phyloP scores from a whole-genome alignment of 2,888 invertebrate genomes.

The Stramonita haemastoma region DNA sequence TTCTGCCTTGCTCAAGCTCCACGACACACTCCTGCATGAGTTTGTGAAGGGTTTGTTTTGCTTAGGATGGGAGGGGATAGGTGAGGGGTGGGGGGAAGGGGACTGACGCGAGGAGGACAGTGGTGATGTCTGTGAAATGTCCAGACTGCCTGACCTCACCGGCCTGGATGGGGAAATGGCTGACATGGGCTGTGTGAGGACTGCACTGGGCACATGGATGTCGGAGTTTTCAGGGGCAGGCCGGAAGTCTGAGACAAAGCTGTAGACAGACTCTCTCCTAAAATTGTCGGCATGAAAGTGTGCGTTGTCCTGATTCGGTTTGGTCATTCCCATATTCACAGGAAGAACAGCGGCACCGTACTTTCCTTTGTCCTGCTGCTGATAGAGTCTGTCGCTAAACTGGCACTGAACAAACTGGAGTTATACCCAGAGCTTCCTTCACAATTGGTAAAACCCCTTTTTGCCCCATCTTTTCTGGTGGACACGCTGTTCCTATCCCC shows the following conservation, averaged over 20 bases:
- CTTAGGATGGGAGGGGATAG: constrained; percentile 32
- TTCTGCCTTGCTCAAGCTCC: constrained; percentile 5
- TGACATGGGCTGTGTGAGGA: not conserved
- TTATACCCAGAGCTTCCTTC: not conserved
- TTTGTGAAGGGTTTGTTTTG: not conserved
- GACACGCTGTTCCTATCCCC: no score
- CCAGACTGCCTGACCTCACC: not conserved
- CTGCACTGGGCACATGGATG: not conserved
- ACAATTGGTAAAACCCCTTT: not conserved
- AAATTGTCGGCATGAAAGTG: not conserved
- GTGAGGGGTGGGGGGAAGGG: not conserved
- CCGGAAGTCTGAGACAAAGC: not conserved
- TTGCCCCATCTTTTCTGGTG: not conserved
- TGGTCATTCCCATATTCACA: not conserved
- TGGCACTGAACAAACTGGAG: not conserved
- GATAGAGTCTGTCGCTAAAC: not conserved
- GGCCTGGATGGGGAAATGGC: not conserved
- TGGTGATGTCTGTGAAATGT: not conserved
- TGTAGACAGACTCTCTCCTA: not conserved
- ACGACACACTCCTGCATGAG: constrained; percentile 27
- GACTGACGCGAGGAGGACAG: not conserved
- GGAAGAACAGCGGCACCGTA: not conserved
- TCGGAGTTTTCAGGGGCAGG: not conserved
- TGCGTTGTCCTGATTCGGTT: not conserved
- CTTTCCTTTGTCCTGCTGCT: not conserved